Evolutionary conservation across 2,797 vertebrate genomes (phyloP), one percentile per base, ranked within the genome.

Genomic region (Coluber constrictor): DNA sequence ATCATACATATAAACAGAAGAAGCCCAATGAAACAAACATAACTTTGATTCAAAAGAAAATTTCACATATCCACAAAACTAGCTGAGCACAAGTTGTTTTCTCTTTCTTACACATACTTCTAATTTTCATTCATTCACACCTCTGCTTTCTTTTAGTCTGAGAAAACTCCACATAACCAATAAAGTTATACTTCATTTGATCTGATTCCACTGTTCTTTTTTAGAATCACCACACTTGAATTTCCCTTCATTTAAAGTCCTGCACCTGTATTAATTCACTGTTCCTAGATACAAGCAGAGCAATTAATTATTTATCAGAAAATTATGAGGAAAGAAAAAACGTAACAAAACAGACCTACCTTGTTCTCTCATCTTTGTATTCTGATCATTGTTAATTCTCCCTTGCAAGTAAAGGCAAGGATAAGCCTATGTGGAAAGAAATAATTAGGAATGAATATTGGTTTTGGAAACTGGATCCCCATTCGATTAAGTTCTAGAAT

Each of bases 361-460:
- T 93, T 95, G 95, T 56, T 96, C 94, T 6, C 92, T 94, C 59
- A 93, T 94, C 47, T 92, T 63, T 25, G n/a, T 3, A 20, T 94
- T 95, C 90, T 92, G 66, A 0, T 96, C 94, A 93, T 47, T 92
- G 10, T 94, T 90, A 37, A 98, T 87, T 1, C 91, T 94, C 54
- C 97, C 98, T 94, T 98, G 96, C 74, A 98, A 90, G 93, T 63
- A 96, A 93, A 98, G 96, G 91, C 97, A 98, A 87, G 97, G 97
- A 79, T 91, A 97, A 93, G 96, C 97, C 98, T 98, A 89, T 5
- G n/a, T 93, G 95, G 91, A 95, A 91, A 37, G 32, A 63, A 93
- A 92, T 86, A 90, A 95, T 92, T 86, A 27, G 0, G 27, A 0
- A 83, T 47, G 43, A 86, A 20, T 0, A 89, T 51, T 13, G 15